A percentile compares a stretch with the other conserved stretches of the same genome.
Conservation (phyloP, 2,113 vertebrate genomes). For the Tachuris rubrigastra region DNA sequence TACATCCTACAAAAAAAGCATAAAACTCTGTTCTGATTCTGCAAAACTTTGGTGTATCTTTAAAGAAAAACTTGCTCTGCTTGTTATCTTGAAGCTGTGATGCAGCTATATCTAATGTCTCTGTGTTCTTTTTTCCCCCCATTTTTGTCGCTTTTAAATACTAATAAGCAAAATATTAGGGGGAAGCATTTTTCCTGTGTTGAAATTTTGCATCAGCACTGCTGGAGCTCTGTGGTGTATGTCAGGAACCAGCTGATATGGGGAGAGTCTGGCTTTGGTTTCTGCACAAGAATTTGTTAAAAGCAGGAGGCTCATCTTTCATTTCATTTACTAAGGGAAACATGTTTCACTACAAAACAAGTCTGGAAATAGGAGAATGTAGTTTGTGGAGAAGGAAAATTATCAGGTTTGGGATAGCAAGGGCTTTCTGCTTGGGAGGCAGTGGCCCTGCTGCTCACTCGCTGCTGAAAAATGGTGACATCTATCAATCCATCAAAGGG, state of each 20-base stretch:
- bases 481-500: conserved; percentile 61
- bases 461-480: conserved; percentile 48
- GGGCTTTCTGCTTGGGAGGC: conserved; percentile 28
- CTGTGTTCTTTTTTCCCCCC: not conserved
- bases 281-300: not conserved
- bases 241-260: not conserved
- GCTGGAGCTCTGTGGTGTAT: not conserved
- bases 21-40: not conserved
- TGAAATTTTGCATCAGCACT: not conserved
- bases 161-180: not conserved
- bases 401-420: not conserved
- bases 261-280: not conserved
- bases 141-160: not conserved
- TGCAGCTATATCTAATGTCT: not conserved
- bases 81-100: not conserved
- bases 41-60: not conserved
- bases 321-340: not conserved
- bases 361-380: not conserved
- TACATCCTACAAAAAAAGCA: not conserved
- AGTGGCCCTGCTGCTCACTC: not conserved
- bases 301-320: not conserved
- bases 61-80: not conserved
- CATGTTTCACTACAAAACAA: not conserved
- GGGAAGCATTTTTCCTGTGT: not conserved
- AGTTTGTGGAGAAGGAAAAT: not conserved